Evolutionary conservation across 2,113 vertebrate genomes (phyloP), one percentile per base, ranked within the genome.

Genomic region (Lota lota): DNA sequence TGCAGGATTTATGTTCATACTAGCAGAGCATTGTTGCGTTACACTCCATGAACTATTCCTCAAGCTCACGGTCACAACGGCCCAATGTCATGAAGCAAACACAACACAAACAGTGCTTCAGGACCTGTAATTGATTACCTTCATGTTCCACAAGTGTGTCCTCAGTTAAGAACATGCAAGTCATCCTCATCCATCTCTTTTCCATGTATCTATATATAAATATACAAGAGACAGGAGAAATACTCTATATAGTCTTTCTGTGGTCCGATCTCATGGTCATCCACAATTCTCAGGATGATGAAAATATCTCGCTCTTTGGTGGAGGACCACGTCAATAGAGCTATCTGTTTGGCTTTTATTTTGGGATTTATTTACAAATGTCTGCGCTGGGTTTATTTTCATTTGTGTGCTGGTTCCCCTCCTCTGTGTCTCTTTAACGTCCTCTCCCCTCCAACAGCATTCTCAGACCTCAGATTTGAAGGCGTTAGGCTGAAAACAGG

Each of bases 281-380:
- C 73, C 69, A 74, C 68, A 51, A 87, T 90, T 91, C 86, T 88
- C 89, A 88, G 75, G 88, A 90, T 89, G 84, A 82, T 47, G 40
- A 8, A 92, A 92, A 92, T 90, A 91, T 87, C 82, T 76, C 74
- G 72, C 68, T 81, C 71, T 74, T 88, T 88, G 87, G 85, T 85
- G 54, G 68, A 82, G 75, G 67, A 72, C 79, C 72, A 86, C 79
- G 88, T 88, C 90, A 87, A 86, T 84, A 90, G 88, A 89, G 85
- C 77, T 74, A 88, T 87, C 82, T 81, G 74, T 74, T 75, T 22
- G 19, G 63, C 73, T 77, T 79, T 84, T 85, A 88, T 91, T 92
- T 90, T 82, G 76, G 79, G 83, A 83, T 71, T 79, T 89, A 88
- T 91, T 91, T 91, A 90, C 77, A 88, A 86, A 88, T 77, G 81